phyloP scores from a whole-genome alignment of 2,888 invertebrate species.

The Amiota minor region DNA sequence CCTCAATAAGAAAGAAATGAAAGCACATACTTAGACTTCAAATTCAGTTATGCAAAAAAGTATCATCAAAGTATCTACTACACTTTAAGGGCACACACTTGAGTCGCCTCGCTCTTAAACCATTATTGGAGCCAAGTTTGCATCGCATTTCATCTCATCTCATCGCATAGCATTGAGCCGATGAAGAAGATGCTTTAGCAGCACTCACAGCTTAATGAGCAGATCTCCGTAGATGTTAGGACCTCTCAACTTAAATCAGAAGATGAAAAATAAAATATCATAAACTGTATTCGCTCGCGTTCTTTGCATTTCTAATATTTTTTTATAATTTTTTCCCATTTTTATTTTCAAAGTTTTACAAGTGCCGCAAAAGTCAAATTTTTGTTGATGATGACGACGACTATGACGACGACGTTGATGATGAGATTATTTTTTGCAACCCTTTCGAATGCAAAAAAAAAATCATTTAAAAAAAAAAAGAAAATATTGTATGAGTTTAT shows the following conservation, averaged over 20 bases:
- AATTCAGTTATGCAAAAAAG: slow-evolving; percentile 3
- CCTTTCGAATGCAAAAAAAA: slow-evolving; percentile 5
- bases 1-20: no score
- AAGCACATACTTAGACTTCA: neutral
- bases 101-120: slow-evolving; percentile 23
- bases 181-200: slow-evolving; percentile 18
- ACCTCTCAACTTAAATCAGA: neutral
- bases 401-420: neutral
- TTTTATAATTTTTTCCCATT: slow-evolving; percentile 9
- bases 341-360: slow-evolving; percentile 30
- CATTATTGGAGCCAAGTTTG: neutral
- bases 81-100: slow-evolving; percentile 13
- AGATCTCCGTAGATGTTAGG: neutral
- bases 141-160: neutral
- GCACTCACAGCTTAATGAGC: slow-evolving; percentile 23
- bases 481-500: slow-evolving; percentile 3
- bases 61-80: slow-evolving; percentile 21
- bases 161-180: neutral
- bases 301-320: slow-evolving; percentile 22
- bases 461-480: slow-evolving; percentile 11
- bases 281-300: neutral
- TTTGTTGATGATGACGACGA: slow-evolving; percentile 17
- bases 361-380: slow-evolving; percentile 31
- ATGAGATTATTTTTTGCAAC: slow-evolving; percentile 19
- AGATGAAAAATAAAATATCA: neutral